phyloP scores from a whole-genome alignment of 2,888 invertebrate genomes.

The Eucera pruinosa region DNA sequence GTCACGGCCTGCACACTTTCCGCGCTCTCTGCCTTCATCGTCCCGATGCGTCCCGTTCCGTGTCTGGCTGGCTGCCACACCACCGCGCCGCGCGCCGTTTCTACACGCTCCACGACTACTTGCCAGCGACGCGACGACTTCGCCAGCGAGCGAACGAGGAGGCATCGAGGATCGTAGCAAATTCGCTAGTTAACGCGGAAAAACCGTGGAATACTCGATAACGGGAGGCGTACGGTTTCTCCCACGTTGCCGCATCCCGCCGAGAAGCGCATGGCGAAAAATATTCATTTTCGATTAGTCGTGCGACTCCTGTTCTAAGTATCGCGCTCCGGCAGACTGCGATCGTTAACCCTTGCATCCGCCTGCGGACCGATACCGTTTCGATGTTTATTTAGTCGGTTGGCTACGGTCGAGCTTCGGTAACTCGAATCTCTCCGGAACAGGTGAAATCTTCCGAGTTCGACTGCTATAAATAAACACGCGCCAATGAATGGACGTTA shows the following conservation, averaged over 20 bases:
- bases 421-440: too few relatives aligned
- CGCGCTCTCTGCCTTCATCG: slow-evolving; percentile 53
- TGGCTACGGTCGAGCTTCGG: too few relatives aligned
- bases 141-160: too few relatives aligned
- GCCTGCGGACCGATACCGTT: too few relatives aligned
- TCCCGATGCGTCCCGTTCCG: slow-evolving; percentile 42
- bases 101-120: too few relatives aligned
- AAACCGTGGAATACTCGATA: slow-evolving; percentile 29
- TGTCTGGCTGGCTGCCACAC: slow-evolving; percentile 11
- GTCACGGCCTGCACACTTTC: slow-evolving; percentile 67
- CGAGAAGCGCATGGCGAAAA: slow-evolving; percentile 1
- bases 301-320: too few relatives aligned
- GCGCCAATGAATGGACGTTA: too few relatives aligned
- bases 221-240: slow-evolving; percentile 27
- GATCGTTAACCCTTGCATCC: slow-evolving; percentile 14
- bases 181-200: slow-evolving; percentile 45
- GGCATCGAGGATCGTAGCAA: slow-evolving; percentile 41
- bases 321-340: neutral
- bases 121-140: too few relatives aligned
- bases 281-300: slow-evolving; percentile 50
- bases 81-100: slow-evolving; percentile 8
- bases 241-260: slow-evolving; percentile 26
- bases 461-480: too few relatives aligned
- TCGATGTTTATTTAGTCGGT: too few relatives aligned
- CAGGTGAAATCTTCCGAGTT: too few relatives aligned